Evolutionary conservation across 2,888 invertebrate genomes (phyloP).

Genomic region (Nomada fabriciana): DNA sequence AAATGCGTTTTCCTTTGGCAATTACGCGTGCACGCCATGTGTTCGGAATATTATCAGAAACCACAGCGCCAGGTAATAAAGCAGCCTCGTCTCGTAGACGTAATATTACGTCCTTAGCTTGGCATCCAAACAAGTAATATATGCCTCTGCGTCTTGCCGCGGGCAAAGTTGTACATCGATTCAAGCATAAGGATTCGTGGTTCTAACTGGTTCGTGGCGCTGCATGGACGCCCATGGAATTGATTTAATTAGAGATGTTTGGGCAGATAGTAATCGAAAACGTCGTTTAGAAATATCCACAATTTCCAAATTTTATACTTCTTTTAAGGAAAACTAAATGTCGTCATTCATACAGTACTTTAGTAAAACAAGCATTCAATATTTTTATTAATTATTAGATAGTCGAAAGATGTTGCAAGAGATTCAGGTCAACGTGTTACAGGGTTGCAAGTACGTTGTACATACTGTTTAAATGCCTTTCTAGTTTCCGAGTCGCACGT

Average conservation of each 20-base stretch:
- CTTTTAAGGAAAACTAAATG: background rate
- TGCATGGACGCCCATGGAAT: constrained; percentile 34
- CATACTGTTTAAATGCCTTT: no score
- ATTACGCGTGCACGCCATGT: constrained; percentile 40
- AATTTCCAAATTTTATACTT: background rate
- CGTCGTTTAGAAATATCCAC: background rate
- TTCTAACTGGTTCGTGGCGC: constrained; percentile 46
- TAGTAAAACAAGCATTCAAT: no score
- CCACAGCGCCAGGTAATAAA: constrained; percentile 48
- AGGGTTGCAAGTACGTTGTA: no score
- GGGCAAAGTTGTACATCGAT: constrained; percentile 42
- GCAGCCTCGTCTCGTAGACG: constrained; percentile 39
- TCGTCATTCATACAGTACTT: no score
- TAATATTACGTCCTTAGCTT: constrained; percentile 53
- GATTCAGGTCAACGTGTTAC: no score
- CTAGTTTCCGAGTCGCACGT: background rate
- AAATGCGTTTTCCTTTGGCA: constrained; percentile 38
- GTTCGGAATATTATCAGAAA: constrained; percentile 50
- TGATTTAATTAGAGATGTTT: constrained; percentile 44
- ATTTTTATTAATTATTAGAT: no score
- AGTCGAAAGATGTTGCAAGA: no score
- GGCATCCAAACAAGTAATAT: constrained; percentile 33
- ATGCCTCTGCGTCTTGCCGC: background rate
- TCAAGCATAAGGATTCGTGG: constrained; percentile 43
- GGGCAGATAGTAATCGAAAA: constrained; percentile 13